phyloP scores from a whole-genome alignment of 2,113 vertebrate genomes.

The Rattus norvegicus region DNA sequence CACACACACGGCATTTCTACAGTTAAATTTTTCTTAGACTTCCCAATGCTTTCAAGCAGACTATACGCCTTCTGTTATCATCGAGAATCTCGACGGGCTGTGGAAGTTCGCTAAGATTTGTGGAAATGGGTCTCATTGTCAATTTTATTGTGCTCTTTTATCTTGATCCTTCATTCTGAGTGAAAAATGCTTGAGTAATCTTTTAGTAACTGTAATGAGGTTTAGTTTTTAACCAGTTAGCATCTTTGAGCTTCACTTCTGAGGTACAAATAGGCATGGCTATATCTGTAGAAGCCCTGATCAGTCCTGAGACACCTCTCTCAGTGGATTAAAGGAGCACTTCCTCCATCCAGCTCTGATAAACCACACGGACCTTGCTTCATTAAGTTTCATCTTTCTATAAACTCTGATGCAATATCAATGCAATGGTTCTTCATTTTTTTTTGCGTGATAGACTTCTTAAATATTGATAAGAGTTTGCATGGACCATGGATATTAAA shows the following conservation, averaged over 20 bases:
- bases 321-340: conserved; percentile 49
- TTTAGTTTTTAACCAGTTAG: conserved; percentile 59
- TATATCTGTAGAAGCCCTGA: conserved; percentile 68
- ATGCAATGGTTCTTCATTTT: conserved; percentile 58
- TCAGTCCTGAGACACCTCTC: conserved; percentile 61
- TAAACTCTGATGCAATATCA: conserved; percentile 65
- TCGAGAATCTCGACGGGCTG: background rate
- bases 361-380: conserved; percentile 60
- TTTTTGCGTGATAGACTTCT: conserved; percentile 51
- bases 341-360: conserved; percentile 36
- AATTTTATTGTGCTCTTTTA: background rate
- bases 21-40: background rate
- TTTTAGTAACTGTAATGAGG: conserved; percentile 34
- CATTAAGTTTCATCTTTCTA: conserved; percentile 56
- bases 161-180: conserved; percentile 31
- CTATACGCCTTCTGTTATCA: background rate
- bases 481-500: background rate
- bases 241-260: conserved; percentile 41
- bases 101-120: background rate
- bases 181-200: conserved; percentile 7
- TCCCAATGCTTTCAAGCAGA: conserved; percentile 28
- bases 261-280: conserved; percentile 50
- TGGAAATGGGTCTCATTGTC: background rate
- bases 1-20: background rate
- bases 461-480: conserved; percentile 65